Conservation (phyloP, 2,888 invertebrate species). For the Piscicola geometra region DNA sequence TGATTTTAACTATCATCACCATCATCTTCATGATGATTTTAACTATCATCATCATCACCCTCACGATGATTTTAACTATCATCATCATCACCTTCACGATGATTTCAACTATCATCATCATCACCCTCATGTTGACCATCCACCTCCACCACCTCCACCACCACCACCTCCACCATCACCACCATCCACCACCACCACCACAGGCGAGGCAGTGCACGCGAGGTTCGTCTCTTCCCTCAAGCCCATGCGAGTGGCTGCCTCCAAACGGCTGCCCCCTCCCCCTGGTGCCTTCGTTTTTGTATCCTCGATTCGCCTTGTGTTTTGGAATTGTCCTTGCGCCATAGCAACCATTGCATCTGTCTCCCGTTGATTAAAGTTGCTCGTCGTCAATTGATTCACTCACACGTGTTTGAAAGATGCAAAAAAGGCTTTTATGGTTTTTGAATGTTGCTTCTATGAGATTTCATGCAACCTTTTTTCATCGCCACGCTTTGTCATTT, state of each 20-base stretch:
- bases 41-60: too few relatives aligned
- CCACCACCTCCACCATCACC: not conserved
- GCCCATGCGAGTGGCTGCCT: slow-evolving; percentile 78
- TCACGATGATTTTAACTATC: too few relatives aligned
- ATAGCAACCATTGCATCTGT: too few relatives aligned
- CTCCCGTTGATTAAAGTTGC: too few relatives aligned
- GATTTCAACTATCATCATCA: not conserved
- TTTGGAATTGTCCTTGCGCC: too few relatives aligned
- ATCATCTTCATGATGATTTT: not conserved
- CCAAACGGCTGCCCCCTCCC: slow-evolving; percentile 60
- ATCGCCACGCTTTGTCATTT: too few relatives aligned
- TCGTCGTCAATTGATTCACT: too few relatives aligned
- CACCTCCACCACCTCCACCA: not conserved
- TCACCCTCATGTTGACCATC: not conserved
- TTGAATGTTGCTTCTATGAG: too few relatives aligned
- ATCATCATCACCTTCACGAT: not conserved
- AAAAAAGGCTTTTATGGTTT: too few relatives aligned
- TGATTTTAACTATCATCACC: not conserved
- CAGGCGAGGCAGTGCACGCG: slow-evolving; percentile 88
- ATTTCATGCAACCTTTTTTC: too few relatives aligned
- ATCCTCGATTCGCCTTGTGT: too few relatives aligned
- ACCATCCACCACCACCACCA: not conserved
- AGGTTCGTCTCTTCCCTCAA: slow-evolving; percentile 87
- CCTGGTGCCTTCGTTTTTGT: not conserved
- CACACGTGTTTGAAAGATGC: too few relatives aligned